These are phyloP conservation scores for Catocala nupta DNA, from an alignment of 2,888 invertebrate genomes.

Conservation along the genomic window DNA sequence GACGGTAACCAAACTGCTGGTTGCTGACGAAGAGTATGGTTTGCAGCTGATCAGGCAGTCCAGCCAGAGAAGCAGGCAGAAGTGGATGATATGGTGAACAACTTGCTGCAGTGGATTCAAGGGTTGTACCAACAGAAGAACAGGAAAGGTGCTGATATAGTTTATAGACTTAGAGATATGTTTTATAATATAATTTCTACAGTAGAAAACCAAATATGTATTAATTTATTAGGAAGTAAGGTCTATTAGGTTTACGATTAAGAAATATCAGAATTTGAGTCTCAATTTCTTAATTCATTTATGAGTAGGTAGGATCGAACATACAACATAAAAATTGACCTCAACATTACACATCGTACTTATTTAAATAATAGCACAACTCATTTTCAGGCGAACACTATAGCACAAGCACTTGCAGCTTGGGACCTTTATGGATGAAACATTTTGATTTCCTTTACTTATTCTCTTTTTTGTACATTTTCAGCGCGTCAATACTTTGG, in stretches of 20 bases:
- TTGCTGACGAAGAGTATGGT: constrained; percentile 68
- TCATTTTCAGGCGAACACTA: constrained; percentile 33
- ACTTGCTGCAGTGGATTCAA: constrained; percentile 92
- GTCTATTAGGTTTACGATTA: background rate
- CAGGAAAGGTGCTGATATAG: constrained; percentile 80
- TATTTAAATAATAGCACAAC: constrained; percentile 19
- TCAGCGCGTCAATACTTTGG: constrained; percentile 91
- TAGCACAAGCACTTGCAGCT: constrained; percentile 48
- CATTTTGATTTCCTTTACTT: constrained; percentile 9
- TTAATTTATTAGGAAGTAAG: constrained; percentile 22
- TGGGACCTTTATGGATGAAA: constrained; percentile 25
- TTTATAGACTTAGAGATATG: background rate
- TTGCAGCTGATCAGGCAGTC: constrained; percentile 74
- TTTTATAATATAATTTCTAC: background rate
- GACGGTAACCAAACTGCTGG: constrained; percentile 57
- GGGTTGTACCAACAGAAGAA: constrained; percentile 89
- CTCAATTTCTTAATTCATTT: no score
- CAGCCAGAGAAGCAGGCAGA: constrained; percentile 82
- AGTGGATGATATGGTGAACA: constrained; percentile 91
- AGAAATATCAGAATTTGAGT: background rate
- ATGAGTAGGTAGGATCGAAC: background rate
- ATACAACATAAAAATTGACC: background rate
- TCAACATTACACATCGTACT: background rate
- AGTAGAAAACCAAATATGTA: no score
- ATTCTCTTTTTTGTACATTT: constrained; percentile 52